Evolutionary conservation across 2,113 vertebrate genomes (phyloP), one percentile per base, ranked within the genome.

Genomic region (Murina feae): DNA sequence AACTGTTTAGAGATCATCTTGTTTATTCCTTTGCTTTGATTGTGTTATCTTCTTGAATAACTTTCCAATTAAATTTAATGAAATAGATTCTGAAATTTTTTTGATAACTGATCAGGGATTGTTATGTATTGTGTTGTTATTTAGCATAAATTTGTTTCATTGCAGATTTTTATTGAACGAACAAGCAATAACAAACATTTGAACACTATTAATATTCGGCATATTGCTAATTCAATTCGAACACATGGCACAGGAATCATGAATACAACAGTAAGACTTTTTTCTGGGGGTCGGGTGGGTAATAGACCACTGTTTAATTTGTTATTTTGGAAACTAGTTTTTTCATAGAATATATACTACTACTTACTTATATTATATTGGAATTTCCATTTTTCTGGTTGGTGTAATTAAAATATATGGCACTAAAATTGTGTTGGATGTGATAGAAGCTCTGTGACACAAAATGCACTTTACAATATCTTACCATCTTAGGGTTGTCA

Each of bases 101-200:
- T 68, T 93, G 47, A 4, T 76, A 80, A 81, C 23, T 86, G 65
- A 53, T 17, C 63, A 82, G 17, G 76, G 23, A 84, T 94, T 89
- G 51, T 58, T 28, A 11, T 74, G 12, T 18, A 23, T 51, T 86
- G 9, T 86, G n/a, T 90, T 81, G 7, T 63, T 82, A 78, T 6
- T 92, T 20, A 80, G 49, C 20, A 47, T 79, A 75, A 51, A 39
- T 95, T 21, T 90, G 42, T 97, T 94, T 97, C 30, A 13, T 96
- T 97, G 32, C 96, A 99, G 99, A 99, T 99, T 96, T 99, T 99
- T 97, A 99, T 99, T 90, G 99, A 99, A 97, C 99, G 99, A 98
- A 99, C 99, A 10, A 99, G 99, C 97, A 99, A 99, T 98, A 99
- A 99, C 98, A 99, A 99, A 94, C 99, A 99, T 97, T 98, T 99